Base-by-base conservation (phyloP, 1,140 invertebrate genomes). In the Venturia canescens region DNA sequence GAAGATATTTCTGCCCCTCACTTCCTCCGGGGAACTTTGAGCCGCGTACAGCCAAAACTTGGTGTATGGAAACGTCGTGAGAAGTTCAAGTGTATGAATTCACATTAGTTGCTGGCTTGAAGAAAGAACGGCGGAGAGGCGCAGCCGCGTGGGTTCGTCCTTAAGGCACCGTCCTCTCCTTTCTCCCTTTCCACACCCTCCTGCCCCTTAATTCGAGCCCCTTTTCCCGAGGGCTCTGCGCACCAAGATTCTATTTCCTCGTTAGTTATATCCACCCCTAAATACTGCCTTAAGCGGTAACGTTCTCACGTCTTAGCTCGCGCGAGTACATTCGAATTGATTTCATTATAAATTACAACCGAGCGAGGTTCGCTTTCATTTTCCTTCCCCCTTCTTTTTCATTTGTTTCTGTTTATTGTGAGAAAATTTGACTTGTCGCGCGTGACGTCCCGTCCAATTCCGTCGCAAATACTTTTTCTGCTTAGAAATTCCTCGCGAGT, bases 21-120 rank as follows among this genome's bases (percentile, higher is more conserved):
- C 38, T 31, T 26, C 23, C 71, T 74, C 23, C 26, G 7, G 26
- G 53, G 15, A 50, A 15, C 69, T 48, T 18, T 74, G 53, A 3
- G 15, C 27, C n/a, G 53, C n/a, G 27, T 26, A 74, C 23, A 18
- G 23, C 18, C 21, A 21, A 69, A 27, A 11, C n/a, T 3, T 63
- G 3, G 1, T 63, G 27, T 18, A 31, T 1, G n/a, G 31, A 53
- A 74, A 74, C 16, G 71, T 29, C 44, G 71, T 9, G 18, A 63
- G 60, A 74, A 48, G 71, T 26, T 74, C 53, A 53, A 74, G 44
- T 21, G 71, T 53, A 53, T 74, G 71, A 74, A 74, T 74, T 74
- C 71, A 53, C 71, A 74, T 74, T 53, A 74, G 71, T 74, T 48
- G 44, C 31, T 74, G 13, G 23, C 38, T 48, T 16, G 44, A 34